Base-by-base conservation (phyloP, 2,888 invertebrate species). In the Nebria salina region DNA sequence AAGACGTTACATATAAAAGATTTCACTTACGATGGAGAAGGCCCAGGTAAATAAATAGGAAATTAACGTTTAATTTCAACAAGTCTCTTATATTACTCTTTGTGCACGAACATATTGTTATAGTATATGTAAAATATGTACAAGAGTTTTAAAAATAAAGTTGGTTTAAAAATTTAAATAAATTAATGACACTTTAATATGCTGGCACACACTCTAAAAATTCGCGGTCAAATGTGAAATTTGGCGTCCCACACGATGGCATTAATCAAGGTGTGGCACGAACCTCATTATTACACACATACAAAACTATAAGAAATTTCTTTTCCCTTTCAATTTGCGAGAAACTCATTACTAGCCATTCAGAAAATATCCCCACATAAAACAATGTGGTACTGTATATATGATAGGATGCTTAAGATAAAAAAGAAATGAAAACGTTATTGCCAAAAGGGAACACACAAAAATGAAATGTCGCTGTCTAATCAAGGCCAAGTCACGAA, bases 21-120 rank as follows among this genome's bases (percentile, higher is more conserved):
- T 90, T 96, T 97, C 89, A 94, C 93, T 84, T 97, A 97, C 88
- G 97, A 97, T 86, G 97, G 97, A 82, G 95, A 95, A 88, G 97
- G 96, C 75, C 97, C 97, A 88, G 95, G 96, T 96, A 86, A 86
- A 68, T 25, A 68, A 68, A 68, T n/a, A 68, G 8, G 13, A 6
- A 13, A 66, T 43, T 9, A 66, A 66, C 66, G 0, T 66, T 20
- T 13, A 66, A n/a, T 11, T n/a, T 20, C 20, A 15, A 66, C 20
- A 15, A 66, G 6, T 66, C n/a, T 11, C 15, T 11, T 13, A 66
- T 66, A 66, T 25, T 25, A 66, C 2, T 66, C 9, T 6, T 3
- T 1, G 15, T 65, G 7, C 65, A 15, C 3, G 65, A 66, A 66
- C 9, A 66, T 34, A 34, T 34, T 34, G 34, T 34, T 34, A 4